Base-by-base conservation (phyloP, 2,797 vertebrate species). In the Cyclopterus lumpus region DNA sequence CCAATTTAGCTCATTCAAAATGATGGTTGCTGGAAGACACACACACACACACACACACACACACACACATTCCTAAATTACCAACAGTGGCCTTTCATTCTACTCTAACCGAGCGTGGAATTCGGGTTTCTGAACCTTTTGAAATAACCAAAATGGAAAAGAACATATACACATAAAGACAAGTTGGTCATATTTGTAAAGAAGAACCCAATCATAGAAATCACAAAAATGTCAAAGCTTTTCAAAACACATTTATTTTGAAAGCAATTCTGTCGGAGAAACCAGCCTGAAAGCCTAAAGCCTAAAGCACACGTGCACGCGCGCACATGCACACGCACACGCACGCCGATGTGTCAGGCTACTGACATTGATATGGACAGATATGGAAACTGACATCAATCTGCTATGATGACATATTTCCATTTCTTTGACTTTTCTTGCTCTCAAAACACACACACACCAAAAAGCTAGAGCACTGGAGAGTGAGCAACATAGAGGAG, bases 1-100 rank as follows among this genome's bases (percentile, higher is more conserved):
- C 98, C 98, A 99, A 79, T 97, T 98, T 34, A 99, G 94, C 81
- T 99, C 98, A 77, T 99, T 99, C 57, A 99, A 82, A 80, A 99
- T 97, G 8, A 97, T 97, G 0, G 96, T 97, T 51, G 98, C 98
- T 99, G 88, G 0, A 82, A 86, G 12, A 77, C 57, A 60, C 42
- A 72, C 32, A 62, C 51, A 69, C 26, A 79, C 42, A 69, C 20
- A 70, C n/a, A 63, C 60, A 70, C 60, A 67, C 36, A 71, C 10
- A 65, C 32, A 78, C n/a, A 58, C 30, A 53, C 32, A 53, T 28
- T 15, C 6, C 6, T 30, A 64, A 28, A 73, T 53, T 26, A 53
- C 49, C 5, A 53, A 26, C 22, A 53, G 18, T 24, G 5, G 11
- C 24, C 11, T 14, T 11, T 22, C 22, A 12, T 14, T 1, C 12